Percentiles rank a stretch among this genome's conserved stretches.
phyloP scores from a whole-genome alignment of 2,113 vertebrate genomes.

The Periophthalmus modestus region DNA sequence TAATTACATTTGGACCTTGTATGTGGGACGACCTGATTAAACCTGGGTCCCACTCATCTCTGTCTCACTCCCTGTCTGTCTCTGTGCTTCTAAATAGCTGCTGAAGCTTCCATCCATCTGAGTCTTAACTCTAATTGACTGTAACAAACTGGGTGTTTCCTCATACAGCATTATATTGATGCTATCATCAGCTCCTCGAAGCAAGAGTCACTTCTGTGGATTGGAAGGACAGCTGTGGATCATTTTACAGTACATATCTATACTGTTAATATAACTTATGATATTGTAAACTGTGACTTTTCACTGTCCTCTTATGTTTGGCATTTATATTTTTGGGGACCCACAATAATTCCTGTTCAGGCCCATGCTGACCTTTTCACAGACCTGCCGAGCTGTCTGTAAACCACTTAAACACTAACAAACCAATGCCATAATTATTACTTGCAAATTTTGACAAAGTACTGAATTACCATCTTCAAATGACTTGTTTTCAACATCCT shows the following conservation, averaged over 20 bases:
- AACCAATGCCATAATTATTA: neutral
- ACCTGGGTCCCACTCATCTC: neutral
- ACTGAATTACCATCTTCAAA: too few species aligned
- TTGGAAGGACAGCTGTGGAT: neutral
- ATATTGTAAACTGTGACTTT: neutral
- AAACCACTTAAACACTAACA: neutral
- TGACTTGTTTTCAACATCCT: too few species aligned
- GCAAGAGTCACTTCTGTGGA: neutral
- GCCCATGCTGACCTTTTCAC: neutral
- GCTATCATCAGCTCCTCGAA: conserved; percentile 23
- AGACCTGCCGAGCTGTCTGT: neutral
- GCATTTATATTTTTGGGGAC: too few species aligned
- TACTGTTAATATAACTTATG: too few species aligned
- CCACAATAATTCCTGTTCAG: neutral
- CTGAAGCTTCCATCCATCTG: conserved; percentile 3
- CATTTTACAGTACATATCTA: neutral
- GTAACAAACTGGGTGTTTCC: conserved; percentile 11
- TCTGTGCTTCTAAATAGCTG: neutral
- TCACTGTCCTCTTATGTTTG: neutral
- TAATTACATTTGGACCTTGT: conserved; percentile 51
- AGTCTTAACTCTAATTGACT: conserved; percentile 5
- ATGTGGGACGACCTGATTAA: conserved; percentile 41
- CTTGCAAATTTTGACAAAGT: too few species aligned
- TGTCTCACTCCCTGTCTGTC: neutral
- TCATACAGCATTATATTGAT: neutral